Conservation (phyloP, 2,797 vertebrate species). For the Rhyacichthys aspro region DNA sequence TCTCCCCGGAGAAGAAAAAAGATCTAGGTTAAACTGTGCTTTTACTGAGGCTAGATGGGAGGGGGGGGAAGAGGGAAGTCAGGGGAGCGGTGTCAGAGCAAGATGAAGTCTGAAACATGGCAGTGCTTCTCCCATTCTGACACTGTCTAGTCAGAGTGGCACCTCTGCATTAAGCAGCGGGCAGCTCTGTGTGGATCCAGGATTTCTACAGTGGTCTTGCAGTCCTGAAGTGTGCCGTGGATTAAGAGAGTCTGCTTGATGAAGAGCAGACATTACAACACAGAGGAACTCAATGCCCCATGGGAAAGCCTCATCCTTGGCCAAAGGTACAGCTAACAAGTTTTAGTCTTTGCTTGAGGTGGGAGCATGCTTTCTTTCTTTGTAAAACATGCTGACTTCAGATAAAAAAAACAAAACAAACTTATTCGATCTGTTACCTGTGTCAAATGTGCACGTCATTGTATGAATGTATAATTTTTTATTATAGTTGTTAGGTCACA, state of each 20-base stretch:
- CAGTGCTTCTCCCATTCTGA: conserved; percentile 46
- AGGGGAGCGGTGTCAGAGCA: conserved; percentile 41
- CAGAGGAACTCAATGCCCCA: conserved; percentile 53
- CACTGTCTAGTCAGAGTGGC: conserved; percentile 45
- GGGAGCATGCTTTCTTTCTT: conserved; percentile 14
- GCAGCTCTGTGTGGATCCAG: conserved; percentile 33
- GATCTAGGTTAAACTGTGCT: conserved; percentile 60
- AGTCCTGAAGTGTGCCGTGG: conserved; percentile 35
- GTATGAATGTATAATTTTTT: no score
- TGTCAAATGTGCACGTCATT: no score
- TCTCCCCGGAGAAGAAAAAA: conserved; percentile 62
- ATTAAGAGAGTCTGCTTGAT: conserved; percentile 56
- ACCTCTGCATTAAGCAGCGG: conserved; percentile 37
- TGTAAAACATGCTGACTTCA: neutral
- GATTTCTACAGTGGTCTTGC: conserved; percentile 19
- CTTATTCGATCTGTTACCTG: no score
- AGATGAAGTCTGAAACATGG: conserved; percentile 63
- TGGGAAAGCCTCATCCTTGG: conserved; percentile 59
- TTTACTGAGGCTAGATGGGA: conserved; percentile 59
- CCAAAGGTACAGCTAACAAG: conserved; percentile 74
- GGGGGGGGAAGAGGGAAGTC: conserved; percentile 64
- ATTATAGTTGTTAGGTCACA: no score
- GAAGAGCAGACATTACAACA: conserved; percentile 51
- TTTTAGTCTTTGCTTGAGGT: conserved; percentile 36
- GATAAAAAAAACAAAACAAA: no score